A percentile compares a stretch with the other conserved stretches of the same genome.
Conservation (phyloP, 2,113 vertebrate species). For the Antechinus flavipes region DNA sequence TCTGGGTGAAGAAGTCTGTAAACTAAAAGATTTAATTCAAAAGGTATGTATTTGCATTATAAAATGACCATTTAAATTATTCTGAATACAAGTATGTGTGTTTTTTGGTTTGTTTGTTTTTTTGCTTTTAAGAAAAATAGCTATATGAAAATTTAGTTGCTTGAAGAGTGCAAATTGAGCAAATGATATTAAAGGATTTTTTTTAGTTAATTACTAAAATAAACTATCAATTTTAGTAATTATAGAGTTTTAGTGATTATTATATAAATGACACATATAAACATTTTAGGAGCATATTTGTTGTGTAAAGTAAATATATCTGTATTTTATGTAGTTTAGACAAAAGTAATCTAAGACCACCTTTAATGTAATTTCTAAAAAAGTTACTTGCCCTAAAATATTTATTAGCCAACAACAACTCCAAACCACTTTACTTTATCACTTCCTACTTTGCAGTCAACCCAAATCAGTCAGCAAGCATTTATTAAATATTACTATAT, state of each 20-base stretch:
- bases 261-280: constrained; percentile 44
- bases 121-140: constrained; percentile 22
- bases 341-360: constrained; percentile 43
- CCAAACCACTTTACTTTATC: not conserved
- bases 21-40: constrained; percentile 87
- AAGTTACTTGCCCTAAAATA: constrained; percentile 53
- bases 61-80: not conserved
- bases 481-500: not conserved
- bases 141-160: constrained; percentile 26
- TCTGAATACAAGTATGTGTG: constrained; percentile 33
- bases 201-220: not conserved
- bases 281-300: constrained; percentile 33
- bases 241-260: not conserved
- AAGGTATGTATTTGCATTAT: constrained; percentile 85
- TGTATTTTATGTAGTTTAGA: constrained; percentile 40
- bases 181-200: constrained; percentile 2
- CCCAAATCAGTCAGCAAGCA: not conserved
- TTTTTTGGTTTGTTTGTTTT: not conserved
- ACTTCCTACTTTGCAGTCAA: not conserved
- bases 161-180: constrained; percentile 12
- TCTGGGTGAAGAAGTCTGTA: constrained; percentile 89
- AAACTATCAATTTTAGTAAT: not conserved
- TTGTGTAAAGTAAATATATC: constrained; percentile 13
- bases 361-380: constrained; percentile 38
- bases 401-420: not conserved